Evolutionary conservation across 2,113 vertebrate species (phyloP), one percentile per base, ranked within the genome.

Genomic region (Tenrec ecaudatus): DNA sequence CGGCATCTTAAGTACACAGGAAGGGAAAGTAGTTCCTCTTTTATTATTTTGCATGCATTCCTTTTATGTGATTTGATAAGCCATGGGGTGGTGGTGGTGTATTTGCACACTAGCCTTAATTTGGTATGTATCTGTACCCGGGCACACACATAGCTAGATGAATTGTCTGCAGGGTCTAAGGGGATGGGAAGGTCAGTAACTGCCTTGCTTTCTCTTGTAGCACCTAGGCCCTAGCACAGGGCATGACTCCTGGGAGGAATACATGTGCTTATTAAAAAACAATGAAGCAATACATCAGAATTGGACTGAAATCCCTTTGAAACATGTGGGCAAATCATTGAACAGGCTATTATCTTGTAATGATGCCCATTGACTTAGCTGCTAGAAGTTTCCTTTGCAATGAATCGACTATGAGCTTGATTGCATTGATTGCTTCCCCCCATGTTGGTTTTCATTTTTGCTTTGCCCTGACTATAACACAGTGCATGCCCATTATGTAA

Each of bases 181-280:
- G 19, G 43, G 38, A 6, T 29, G 6, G 68, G 4, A 31, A n/a
- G 60, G 53, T 25, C n/a, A 2, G 27, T 0, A 0, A 25, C n/a
- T 68, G 10, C 57, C 23, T 33, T 33, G 33, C 38, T 89, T 90
- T 73, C 77, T n/a, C 38, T 27, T 22, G 1, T n/a, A 57, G 58
- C 12, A 9, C 60, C 0, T 0, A 33, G 19, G 6, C 1, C 17
- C 62, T 75, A 66, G 9, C 25, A n/a, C 27, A 22, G 29, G 7
- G 8, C 20, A 36, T 73, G 25, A 40, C 27, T 62, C 17, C 31
- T 22, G 31, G 58, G 71, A 31, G 27, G 53, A 78, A 31, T 15
- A 71, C 43, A 23, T 16, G 23, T 57, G 38, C 38, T 94, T 58
- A 66, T 77, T 80, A 64, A 95, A 71, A 68, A 69, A 38, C 27